Evolutionary conservation across 2,888 invertebrate genomes (phyloP).

Genomic region (Caradrina clavipalpis): DNA sequence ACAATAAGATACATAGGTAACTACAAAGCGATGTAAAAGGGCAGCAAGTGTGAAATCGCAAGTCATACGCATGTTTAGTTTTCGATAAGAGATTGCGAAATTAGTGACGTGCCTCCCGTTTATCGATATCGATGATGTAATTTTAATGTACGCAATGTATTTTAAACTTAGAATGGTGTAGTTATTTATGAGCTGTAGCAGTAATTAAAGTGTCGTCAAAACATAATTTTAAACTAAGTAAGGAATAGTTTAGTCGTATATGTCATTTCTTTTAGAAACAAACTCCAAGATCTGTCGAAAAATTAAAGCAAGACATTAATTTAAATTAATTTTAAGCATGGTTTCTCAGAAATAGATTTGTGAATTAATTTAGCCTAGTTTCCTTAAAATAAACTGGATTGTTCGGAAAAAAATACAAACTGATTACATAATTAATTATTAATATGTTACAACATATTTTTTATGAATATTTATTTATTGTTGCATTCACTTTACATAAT

Average conservation of each 20-base stretch:
- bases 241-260: no score
- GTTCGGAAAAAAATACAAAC: not conserved
- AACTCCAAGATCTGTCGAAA: no score
- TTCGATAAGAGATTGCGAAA: slow-evolving; percentile 20
- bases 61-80: slow-evolving; percentile 30
- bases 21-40: slow-evolving; percentile 14
- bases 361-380: not conserved
- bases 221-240: not conserved
- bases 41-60: slow-evolving; percentile 29
- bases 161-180: not conserved
- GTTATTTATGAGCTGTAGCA: not conserved
- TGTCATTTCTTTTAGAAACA: no score
- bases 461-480: not conserved
- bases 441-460: slow-evolving; percentile 13
- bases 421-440: slow-evolving; percentile 7
- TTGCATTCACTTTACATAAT: slow-evolving; percentile 28
- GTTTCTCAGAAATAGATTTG: not conserved
- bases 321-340: not conserved
- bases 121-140: slow-evolving; percentile 20
- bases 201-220: not conserved
- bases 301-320: not conserved
- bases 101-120: slow-evolving; percentile 20
- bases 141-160: not conserved
- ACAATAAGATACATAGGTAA: not conserved
- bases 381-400: not conserved